These are phyloP conservation scores for Ephestia elutella DNA, from an alignment of 1,140 invertebrate genomes.

Conservation along the genomic window DNA sequence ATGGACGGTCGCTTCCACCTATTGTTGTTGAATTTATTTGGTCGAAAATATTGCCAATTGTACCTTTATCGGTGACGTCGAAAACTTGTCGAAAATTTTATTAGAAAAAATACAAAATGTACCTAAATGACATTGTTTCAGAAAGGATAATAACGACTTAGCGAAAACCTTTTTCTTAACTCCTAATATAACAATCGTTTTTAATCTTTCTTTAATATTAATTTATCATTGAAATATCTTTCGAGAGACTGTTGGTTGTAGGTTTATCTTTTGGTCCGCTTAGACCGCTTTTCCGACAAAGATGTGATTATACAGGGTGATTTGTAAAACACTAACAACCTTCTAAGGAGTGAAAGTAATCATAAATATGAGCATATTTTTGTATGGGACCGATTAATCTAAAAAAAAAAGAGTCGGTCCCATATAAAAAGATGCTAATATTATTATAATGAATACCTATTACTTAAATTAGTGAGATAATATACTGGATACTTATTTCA, in stretches of 20 bases:
- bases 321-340: background rate
- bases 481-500: too few species aligned
- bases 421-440: too few species aligned
- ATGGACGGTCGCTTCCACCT: constrained; percentile 53
- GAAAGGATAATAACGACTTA: too few species aligned
- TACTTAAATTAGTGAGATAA: too few species aligned
- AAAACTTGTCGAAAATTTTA: background rate
- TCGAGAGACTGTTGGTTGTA: background rate
- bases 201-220: constrained; percentile 9
- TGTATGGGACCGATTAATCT: too few species aligned
- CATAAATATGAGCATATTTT: too few species aligned
- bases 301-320: too few species aligned
- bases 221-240: constrained; percentile 7
- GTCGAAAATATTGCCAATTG: background rate
- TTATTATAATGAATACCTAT: too few species aligned
- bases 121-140: background rate
- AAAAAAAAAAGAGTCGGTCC: too few species aligned
- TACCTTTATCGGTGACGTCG: background rate
- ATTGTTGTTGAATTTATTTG: background rate
- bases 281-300: background rate
- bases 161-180: background rate
- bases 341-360: too few species aligned
- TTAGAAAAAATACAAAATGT: background rate
- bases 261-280: background rate
- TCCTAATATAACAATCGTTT: constrained; percentile 14